Percentiles rank a stretch among this genome's conserved stretches.
Evolutionary conservation across 2,797 vertebrate species (phyloP).

Genomic region (Sebastes kiyomatsui): DNA sequence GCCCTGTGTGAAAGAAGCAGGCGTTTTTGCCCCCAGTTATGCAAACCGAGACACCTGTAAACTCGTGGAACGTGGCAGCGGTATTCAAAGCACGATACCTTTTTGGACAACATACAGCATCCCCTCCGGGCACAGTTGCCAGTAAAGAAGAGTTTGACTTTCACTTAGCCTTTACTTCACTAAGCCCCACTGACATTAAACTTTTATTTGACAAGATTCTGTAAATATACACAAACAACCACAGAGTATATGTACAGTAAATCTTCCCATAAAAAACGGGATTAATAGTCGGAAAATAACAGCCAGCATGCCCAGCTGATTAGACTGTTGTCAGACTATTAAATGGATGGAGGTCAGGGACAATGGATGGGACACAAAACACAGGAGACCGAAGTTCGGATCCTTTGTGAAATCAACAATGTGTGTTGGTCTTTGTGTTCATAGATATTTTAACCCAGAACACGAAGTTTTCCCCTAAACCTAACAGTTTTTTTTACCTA

Average conservation of each 20-base stretch:
- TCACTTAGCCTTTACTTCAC: slow-evolving; percentile 1
- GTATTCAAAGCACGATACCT: slow-evolving; percentile 19
- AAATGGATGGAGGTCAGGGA: no score
- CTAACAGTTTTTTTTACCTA: no score
- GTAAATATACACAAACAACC: not conserved
- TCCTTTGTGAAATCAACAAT: no score
- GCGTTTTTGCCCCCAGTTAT: slow-evolving; percentile 13
- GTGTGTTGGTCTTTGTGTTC: no score
- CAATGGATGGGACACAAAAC: no score
- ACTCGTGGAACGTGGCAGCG: not conserved
- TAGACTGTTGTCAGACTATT: no score
- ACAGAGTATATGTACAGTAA: not conserved
- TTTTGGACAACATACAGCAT: slow-evolving; percentile 8
- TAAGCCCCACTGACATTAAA: not conserved
- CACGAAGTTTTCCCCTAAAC: no score
- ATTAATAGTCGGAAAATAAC: not conserved
- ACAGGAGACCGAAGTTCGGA: no score
- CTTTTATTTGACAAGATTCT: not conserved
- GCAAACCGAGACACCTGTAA: slow-evolving; percentile 27
- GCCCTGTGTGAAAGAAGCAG: not conserved
- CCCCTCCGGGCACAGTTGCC: not conserved
- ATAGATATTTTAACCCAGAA: no score
- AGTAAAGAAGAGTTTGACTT: slow-evolving; percentile 28
- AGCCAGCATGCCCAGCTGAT: not conserved
- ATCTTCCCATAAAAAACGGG: not conserved